Evolutionary conservation across 1,140 invertebrate species (phyloP).

Genomic region (Drosophila ironensis): DNA sequence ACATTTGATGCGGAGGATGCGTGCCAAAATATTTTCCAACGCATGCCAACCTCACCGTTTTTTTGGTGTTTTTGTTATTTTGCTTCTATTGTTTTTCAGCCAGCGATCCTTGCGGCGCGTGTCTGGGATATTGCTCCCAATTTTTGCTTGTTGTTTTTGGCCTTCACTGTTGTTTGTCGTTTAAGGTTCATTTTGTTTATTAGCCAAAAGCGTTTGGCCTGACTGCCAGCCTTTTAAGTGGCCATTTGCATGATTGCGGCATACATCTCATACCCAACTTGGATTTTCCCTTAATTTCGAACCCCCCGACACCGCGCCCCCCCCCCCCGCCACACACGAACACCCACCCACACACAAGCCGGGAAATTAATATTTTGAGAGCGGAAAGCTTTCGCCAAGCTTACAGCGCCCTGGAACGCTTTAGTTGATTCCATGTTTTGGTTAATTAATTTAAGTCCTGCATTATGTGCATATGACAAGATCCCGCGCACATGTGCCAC

Average conservation of each 20-base stretch:
- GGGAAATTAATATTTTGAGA: slow-evolving; percentile 5
- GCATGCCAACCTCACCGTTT: slow-evolving; percentile 14
- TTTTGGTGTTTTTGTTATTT: too few relatives aligned
- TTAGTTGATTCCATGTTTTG: slow-evolving; percentile 49
- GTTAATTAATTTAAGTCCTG: slow-evolving; percentile 65
- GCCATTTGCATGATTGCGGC: slow-evolving; percentile 70
- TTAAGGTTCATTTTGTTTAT: slow-evolving; percentile 68
- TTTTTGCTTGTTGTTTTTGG: background rate
- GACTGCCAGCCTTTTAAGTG: slow-evolving; percentile 63
- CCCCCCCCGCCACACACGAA: background rate
- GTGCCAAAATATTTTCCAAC: slow-evolving; percentile 61
- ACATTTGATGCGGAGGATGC: slow-evolving; percentile 48
- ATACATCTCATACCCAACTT: slow-evolving; percentile 23
- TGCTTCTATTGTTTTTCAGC: background rate
- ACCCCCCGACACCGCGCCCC: background rate
- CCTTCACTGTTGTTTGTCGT: slow-evolving; percentile 12
- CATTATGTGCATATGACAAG: slow-evolving; percentile 39
- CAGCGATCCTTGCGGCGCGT: slow-evolving; percentile 20
- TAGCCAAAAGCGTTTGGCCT: slow-evolving; percentile 58
- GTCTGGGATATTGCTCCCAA: slow-evolving; percentile 2
- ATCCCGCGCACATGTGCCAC: background rate
- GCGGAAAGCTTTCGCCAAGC: slow-evolving; percentile 34
- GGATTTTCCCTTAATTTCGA: background rate
- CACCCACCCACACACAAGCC: background rate
- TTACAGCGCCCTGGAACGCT: slow-evolving; percentile 14